phyloP scores from a whole-genome alignment of 2,888 invertebrate species.

The Cephonodes hylas region DNA sequence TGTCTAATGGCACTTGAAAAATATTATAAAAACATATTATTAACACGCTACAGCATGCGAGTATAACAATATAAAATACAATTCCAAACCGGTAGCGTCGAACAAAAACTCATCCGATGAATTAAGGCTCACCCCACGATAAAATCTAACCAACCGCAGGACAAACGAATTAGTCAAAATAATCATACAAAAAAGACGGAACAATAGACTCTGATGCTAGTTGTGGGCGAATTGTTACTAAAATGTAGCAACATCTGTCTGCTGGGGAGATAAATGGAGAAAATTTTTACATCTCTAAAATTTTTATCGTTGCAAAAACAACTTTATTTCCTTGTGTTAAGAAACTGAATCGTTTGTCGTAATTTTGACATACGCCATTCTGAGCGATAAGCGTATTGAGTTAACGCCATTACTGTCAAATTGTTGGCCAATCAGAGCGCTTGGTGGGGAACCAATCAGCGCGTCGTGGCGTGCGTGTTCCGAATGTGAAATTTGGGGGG shows the following conservation, averaged over 20 bases:
- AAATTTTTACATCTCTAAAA: slow-evolving; percentile 14
- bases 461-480: slow-evolving; percentile 56
- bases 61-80: slow-evolving; percentile 5
- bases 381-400: slow-evolving; percentile 15
- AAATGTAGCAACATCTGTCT: slow-evolving; percentile 80
- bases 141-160: slow-evolving; percentile 76
- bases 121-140: slow-evolving; percentile 64
- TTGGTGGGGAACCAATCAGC: slow-evolving; percentile 65
- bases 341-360: background rate
- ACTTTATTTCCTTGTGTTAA: background rate
- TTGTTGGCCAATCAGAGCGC: slow-evolving; percentile 71
- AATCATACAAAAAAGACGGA: slow-evolving; percentile 65
- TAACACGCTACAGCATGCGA: slow-evolving; percentile 4
- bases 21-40: slow-evolving; percentile 11
- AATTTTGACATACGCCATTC: background rate
- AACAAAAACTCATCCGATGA: slow-evolving; percentile 46
- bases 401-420: slow-evolving; percentile 81
- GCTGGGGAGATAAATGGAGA: slow-evolving; percentile 50
- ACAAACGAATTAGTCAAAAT: slow-evolving; percentile 78
- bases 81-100: slow-evolving; percentile 14
- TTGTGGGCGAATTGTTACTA: slow-evolving; percentile 79
- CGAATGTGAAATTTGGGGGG: slow-evolving; percentile 74
- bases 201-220: slow-evolving; percentile 67
- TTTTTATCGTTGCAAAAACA: background rate
- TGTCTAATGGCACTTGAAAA: slow-evolving; percentile 6